Conservation (phyloP, 2,113 vertebrate genomes). For the Bos javanicus region DNA sequence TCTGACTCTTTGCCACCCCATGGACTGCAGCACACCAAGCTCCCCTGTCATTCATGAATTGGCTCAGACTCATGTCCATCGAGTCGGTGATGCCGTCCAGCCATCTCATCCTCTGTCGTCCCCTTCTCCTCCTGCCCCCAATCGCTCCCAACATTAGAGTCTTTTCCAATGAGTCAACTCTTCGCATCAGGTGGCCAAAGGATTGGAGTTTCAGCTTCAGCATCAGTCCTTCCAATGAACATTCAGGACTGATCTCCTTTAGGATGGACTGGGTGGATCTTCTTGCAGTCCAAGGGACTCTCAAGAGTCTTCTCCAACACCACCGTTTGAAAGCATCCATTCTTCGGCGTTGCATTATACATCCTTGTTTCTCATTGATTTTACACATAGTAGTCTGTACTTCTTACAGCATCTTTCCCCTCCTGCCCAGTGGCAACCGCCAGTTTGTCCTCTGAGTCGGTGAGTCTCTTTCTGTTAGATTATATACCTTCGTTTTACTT, state of each 20-base stretch:
- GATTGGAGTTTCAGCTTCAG: neutral
- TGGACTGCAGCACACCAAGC: rapidly evolving
- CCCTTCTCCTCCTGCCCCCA: neutral
- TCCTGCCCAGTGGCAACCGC: rapidly evolving
- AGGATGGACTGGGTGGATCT: neutral
- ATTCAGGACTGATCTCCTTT: neutral
- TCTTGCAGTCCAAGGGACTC: neutral
- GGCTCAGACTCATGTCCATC: neutral
- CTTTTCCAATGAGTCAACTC: neutral
- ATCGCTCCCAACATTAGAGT: neutral
- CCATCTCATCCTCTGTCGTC: neutral
- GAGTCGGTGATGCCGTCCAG: neutral
- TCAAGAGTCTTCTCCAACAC: neutral
- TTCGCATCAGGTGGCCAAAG: rapidly evolving
- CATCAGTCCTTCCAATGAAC: neutral
- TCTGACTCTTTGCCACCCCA: rapidly evolving
- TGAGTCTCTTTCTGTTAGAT: neutral
- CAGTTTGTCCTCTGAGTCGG: neutral
- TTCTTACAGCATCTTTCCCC: neutral
- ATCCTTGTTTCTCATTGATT: too few species aligned
- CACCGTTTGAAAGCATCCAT: neutral
- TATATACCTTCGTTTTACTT: neutral
- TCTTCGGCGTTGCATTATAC: neutral
- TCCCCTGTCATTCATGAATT: neutral
- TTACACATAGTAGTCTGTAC: neutral